Conservation (phyloP, 2,797 vertebrate genomes). For the Eidolon dupreanum region DNA sequence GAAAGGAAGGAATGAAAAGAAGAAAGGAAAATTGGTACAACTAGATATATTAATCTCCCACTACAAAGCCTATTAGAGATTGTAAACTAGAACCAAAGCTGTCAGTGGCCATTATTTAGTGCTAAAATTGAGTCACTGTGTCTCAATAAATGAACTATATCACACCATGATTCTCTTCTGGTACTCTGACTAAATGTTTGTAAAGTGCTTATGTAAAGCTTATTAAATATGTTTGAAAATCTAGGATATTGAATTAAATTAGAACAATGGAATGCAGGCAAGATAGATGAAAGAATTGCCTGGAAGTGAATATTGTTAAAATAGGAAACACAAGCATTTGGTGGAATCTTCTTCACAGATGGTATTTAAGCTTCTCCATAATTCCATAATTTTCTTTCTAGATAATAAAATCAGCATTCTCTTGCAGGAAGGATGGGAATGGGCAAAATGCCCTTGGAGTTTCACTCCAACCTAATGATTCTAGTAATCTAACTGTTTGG, state of each 20-base stretch:
- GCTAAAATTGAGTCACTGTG: neutral
- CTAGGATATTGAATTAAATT: neutral
- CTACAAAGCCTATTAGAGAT: neutral
- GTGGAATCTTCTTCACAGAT: neutral
- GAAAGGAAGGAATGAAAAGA: neutral
- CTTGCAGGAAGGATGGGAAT: neutral
- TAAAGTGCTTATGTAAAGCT: slow-evolving; percentile 33
- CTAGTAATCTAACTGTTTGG: slow-evolving; percentile 7
- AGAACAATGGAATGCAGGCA: neutral
- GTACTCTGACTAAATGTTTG: slow-evolving; percentile 1
- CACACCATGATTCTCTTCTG: neutral
- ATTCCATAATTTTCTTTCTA: neutral
- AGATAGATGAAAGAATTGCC: slow-evolving; percentile 20
- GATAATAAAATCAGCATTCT: neutral
- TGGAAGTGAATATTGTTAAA: neutral
- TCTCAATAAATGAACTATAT: neutral
- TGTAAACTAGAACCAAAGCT: neutral
- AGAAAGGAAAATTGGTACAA: neutral
- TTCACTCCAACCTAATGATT: neutral
- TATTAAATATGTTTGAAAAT: slow-evolving; percentile 35
- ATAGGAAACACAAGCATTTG: slow-evolving; percentile 30
- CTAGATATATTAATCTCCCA: neutral
- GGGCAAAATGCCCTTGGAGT: neutral
- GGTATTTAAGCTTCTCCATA: neutral
- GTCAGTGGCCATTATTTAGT: neutral